Base-by-base conservation (phyloP, 2,888 invertebrate genomes). In the Exephanes ischioxanthus region DNA sequence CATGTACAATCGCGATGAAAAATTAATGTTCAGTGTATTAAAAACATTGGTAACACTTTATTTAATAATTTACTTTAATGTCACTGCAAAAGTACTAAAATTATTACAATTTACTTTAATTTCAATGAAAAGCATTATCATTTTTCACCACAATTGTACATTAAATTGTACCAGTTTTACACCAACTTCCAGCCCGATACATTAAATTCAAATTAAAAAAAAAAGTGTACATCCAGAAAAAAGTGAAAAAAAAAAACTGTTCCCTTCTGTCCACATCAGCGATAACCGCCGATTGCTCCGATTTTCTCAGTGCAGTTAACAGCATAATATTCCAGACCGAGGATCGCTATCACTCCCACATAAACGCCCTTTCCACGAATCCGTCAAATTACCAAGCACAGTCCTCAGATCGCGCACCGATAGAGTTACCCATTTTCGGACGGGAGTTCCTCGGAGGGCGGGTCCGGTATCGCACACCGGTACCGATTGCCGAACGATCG, bases 401-500 rank as follows among this genome's bases (percentile, higher is more conserved):
- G 77, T 84, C 66, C n/a, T 41, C 58, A 51, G 33, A 68, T 63
- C 33, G 45, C 51, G n/a, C 16, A 61, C 51, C 41, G 67, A 72
- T 9, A 55, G 53, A 55, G 19, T 5, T 0, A 11, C 45, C 14
- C 14, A n/a, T 75, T 61, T 78, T 51, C 70, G 11, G 45, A 11
- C 19, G 51, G 51, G 37, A 51, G 48, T 11, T 63, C 37, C 33
- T 63, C 48, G 22, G 63, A 66, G 55, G 75, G 53, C 79, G 30
- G 22, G 26, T 1, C 33, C 48, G 5, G 41, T 70, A 68, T 83
- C 61, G 45, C 66, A 45, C 45, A 14, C 14, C 9, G 11, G 19
- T 55, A 72, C 11, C 16, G 45, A 33, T 61, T 63, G 53, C 53
- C 53, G 80, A 9, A 77, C 68, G 80, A 86, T 83, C 83, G 77